Base-by-base conservation (phyloP, 2,888 invertebrate genomes). In the Mimas tiliae region DNA sequence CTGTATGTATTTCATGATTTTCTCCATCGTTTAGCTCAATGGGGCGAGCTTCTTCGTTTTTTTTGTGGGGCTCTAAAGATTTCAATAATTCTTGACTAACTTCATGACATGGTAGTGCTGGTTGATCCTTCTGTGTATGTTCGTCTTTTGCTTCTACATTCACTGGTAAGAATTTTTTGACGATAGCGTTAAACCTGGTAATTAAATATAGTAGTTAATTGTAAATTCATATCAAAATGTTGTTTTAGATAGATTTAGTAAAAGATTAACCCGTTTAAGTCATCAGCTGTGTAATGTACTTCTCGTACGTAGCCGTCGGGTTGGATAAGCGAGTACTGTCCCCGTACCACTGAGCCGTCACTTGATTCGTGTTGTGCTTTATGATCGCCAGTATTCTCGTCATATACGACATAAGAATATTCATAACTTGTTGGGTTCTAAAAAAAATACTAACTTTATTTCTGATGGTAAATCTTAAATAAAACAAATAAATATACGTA, bases 251-350 rank as follows among this genome's bases (percentile, higher is more conserved):
- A 50, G n/a, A 38, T 65, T 12, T 63, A 62, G 64, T 65, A 69
- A 72, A 69, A 63, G 58, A 71, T 68, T 81, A 84, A 90, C 90
- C 95, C 95, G 77, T 84, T 87, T 67, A 90, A 77, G 68, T 94
- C 93, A 74, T 94, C 94, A 68, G 94, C 94, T 48, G 91, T 90
- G 76, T 95, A 95, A 73, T 93, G 86, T 9, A 94, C 94, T 74
- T 94, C 94, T 33, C 94, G 88, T 52, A 92, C 79, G 67, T 90
- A 90, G 67, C 94, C 94, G 73, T 94, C 94, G 7, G 94, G 94
- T 80, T 94, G 94, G 42, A 94, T 81, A 64, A 94, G 87, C 1
- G 94, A 90, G 80, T 94, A 94, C 69, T 92, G 89, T 50, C 94
- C 94, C 64, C 91, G 92, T 16, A 94, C 94, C 38, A 90, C 88